Evolutionary conservation across 2,888 invertebrate species (phyloP), one percentile per base, ranked within the genome.

Genomic region (Drosophila longiperda): DNA sequence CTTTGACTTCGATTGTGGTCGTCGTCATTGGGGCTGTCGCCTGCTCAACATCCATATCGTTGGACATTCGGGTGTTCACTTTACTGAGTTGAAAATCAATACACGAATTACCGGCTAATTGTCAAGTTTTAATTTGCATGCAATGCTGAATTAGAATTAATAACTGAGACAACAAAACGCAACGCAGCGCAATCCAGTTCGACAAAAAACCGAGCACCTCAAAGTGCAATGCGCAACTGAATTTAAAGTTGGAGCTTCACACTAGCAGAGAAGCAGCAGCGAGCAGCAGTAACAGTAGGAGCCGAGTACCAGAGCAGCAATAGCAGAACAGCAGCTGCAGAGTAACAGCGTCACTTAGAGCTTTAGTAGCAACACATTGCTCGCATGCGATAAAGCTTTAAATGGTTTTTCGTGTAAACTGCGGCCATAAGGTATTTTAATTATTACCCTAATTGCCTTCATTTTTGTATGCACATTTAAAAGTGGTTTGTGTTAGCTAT

Each of bases 171-270:
- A n/a, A 62, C 58, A 58, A 29, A 23, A 32, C 45, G 42, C 49
- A 20, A 45, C 45, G 1, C 15, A 42, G 34, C 63, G 11, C 33
- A 36, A 45, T 2, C 0, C 2, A 8, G 0, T 20, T 50, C 70
- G 57, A 17, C 32, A 68, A 61, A 80, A 78, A 75, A 82, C 89
- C 74, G 76, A 64, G 58, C 82, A 82, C 85, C 82, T 79, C 69
- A 81, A 83, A 90, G 90, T 84, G 84, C 89, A 80, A 83, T 82
- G 82, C 87, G 78, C 91, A 82, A 91, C 89, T 91, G 82, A 91
- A 75, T 78, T 82, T 69, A 65, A 72, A 75, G 64, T 79, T 70
- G 45, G 29, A 63, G 74, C 57, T 78, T 66, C 42, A 49, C 50
- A 29, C 29, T 17, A 45, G 36, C 73, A 54, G 65, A 58, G 84